Percentiles rank a stretch among this genome's conserved stretches.
Conservation (phyloP, 1,140 invertebrate species). For the Pseudobourletiella spinata region DNA sequence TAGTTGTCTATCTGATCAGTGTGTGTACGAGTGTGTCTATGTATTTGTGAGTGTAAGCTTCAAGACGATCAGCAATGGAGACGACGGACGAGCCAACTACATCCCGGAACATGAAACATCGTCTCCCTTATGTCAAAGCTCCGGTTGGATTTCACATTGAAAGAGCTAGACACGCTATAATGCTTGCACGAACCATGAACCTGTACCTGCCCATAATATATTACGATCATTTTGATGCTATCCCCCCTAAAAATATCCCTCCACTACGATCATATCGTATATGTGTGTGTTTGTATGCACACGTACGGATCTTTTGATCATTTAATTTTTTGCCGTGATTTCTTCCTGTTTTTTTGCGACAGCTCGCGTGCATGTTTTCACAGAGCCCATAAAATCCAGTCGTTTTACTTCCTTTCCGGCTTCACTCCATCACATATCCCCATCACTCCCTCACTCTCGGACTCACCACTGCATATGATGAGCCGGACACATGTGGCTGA, state of each 20-base stretch:
- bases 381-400: not conserved
- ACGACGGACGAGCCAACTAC: not conserved
- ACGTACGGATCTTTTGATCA: no score
- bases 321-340: slow-evolving; percentile 3
- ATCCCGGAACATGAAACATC: not conserved
- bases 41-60: no score
- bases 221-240: not conserved
- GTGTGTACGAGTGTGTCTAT: not conserved
- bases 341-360: not conserved
- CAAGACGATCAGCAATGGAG: not conserved
- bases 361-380: not conserved
- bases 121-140: no score
- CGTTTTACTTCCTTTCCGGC: not conserved
- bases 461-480: no score
- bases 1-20: not conserved
- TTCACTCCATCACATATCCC: not conserved
- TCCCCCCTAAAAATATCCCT: not conserved
- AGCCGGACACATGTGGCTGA: no score
- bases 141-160: no score
- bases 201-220: no score
- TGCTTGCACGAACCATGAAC: no score
- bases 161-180: no score
- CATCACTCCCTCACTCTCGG: no score
- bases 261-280: no score
- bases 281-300: no score